Evolutionary conservation across 1,140 invertebrate species (phyloP), one percentile per base, ranked within the genome.

Genomic region (Eriocheir sinensis): DNA sequence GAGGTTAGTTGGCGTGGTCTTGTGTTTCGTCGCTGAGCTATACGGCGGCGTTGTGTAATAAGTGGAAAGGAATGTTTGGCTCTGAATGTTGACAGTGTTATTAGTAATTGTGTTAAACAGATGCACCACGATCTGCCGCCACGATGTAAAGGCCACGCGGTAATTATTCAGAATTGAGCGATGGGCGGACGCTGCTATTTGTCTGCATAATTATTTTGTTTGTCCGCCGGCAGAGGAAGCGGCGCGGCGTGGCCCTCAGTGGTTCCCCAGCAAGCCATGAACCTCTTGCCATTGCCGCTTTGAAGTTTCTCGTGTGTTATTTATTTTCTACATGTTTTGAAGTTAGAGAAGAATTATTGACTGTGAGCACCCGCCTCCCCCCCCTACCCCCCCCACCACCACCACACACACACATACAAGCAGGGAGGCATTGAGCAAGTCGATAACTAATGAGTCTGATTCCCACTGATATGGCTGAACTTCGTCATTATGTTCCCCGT

Each of bases 161-260:
- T 72, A n/a, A 72, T 72, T 72, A 72, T 12, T 72, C 60, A 72
- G 60, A n/a, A 72, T n/a, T n/a, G 60, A 72, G 60, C n/a, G 60
- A 72, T 27, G 4, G 60, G n/a, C 60, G 60, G 27, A 21, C 21
- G 8, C 27, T n/a, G 27, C 1, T 72, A n/a, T 72, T 72, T 72
- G 60, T 72, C 60, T 72, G 60, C 60, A 72, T 72, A 27, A 72
- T 72, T 72, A 72, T 72, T 72, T 72, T 72, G 60, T 72, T 72
- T 72, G 60, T n/a, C 60, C 60, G 8, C 17, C n/a, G 60, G 27
- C n/a, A n/a, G n/a, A n/a, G n/a, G 44, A 72, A 21, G 6, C 60
- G 6, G 17, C n/a, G n/a, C n/a, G 60, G n/a, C 21, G 60, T n/a
- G 60, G 60, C 60, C 27, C 6, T 72, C 21, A 72, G 27, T 21